Evolutionary conservation across 1,140 invertebrate species (phyloP), one percentile per base, ranked within the genome.

Genomic region (Sitophilus oryzae): DNA sequence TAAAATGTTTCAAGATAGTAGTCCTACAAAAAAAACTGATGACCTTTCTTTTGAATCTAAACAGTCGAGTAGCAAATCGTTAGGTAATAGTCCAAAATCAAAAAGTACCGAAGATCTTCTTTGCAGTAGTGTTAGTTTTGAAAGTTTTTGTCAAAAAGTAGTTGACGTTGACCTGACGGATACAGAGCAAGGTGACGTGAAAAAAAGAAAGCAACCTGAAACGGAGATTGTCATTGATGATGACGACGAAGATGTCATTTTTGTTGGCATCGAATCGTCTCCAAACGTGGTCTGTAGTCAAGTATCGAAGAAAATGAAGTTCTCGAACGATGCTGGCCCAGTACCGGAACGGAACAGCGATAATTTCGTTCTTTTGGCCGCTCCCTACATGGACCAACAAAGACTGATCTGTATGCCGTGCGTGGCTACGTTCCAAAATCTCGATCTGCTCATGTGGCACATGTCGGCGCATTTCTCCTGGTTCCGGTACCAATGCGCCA

Each of bases 391-490:
- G 21, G 59, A 66, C 49, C 40, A 10, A 19, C 10, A 10, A 2
- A 71, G 67, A 22, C 40, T 73, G 1, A 58, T 62, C 37, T 77
- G 75, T 60, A 57, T 68, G 38, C 53, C 68, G 1, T 77, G 75
- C 50, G 64, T 67, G 30, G 60, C 51, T 37, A 69, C 62, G 46
- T 74, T 74, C 41, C 57, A 59, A 1, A 66, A 68, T 3, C 30
- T 68, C 11, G 58, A 66, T 4, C 60, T 69, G 51, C 54, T 77
- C 42, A 56, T 72, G 4, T 63, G 65, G 37, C 75, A 77, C 48
- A 69, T 75, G 66, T 71, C 73, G 0, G 62, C 65, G 19, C 75
- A 77, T 52, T 68, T 76, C 5, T 68, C 66, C 44, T 74, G 74
- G 71, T 70, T 68, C 57, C 63, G 73, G 34, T 77, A 68, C 56